These are phyloP conservation scores for Cyclophora albipunctata DNA, from an alignment of 2,888 invertebrate species.

Conservation along the genomic window DNA sequence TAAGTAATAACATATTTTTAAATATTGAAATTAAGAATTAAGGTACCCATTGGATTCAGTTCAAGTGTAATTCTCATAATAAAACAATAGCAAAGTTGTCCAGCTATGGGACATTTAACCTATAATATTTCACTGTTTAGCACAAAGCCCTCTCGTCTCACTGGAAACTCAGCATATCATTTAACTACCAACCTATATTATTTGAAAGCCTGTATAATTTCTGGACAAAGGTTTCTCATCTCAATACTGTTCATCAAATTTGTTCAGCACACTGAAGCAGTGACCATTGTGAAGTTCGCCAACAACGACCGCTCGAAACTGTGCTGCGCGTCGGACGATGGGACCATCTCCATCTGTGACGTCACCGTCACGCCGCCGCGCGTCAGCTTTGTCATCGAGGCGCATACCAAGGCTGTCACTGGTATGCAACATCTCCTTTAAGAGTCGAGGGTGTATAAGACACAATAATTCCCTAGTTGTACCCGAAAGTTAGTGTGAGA, in stretches of 20 bases:
- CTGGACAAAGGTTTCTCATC: no score
- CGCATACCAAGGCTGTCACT: slow-evolving; percentile 84
- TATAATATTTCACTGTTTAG: neutral
- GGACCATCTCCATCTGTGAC: slow-evolving; percentile 86
- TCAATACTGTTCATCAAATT: no score
- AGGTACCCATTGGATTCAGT: no score
- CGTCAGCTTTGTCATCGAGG: slow-evolving; percentile 82
- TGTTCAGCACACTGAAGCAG: slow-evolving; percentile 78
- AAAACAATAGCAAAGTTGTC: no score
- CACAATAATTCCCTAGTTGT: neutral
- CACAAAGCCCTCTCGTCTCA: neutral
- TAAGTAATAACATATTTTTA: slow-evolving; percentile 37
- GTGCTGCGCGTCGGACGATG: slow-evolving; percentile 87
- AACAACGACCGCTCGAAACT: slow-evolving; percentile 87
- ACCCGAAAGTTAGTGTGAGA: no score
- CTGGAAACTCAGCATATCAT: neutral
- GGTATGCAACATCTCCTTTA: slow-evolving; percentile 49
- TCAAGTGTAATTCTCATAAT: no score
- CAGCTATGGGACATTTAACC: no score
- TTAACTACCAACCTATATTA: no score
- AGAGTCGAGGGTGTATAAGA: no score
- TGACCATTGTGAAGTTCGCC: slow-evolving; percentile 87
- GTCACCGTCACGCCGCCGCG: slow-evolving; percentile 82
- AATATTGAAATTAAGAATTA: no score
- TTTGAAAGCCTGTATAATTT: no score